These are phyloP conservation scores for Nesometra sesokonis DNA, from an alignment of 35 echinoderm and acorn worm genomes.

Conservation along the genomic window DNA sequence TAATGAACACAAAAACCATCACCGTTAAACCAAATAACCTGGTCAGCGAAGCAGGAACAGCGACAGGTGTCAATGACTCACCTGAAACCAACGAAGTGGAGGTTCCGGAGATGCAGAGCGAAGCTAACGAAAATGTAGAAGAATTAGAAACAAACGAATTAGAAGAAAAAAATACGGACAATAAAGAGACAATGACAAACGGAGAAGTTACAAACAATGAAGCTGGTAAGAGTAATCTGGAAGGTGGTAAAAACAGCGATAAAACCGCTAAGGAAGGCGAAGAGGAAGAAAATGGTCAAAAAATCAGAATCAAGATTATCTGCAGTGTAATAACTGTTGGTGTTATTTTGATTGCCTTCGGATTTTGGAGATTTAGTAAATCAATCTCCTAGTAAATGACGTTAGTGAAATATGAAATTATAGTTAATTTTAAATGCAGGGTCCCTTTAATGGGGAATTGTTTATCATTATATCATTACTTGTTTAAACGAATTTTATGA, in stretches of 20 bases:
- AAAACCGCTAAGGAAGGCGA: too few species aligned
- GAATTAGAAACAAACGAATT: not conserved
- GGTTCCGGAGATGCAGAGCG: too few species aligned
- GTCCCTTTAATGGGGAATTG: too few species aligned
- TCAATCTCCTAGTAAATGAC: too few species aligned
- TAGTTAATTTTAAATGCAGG: too few species aligned
- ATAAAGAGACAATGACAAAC: not conserved
- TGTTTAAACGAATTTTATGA: too few species aligned
- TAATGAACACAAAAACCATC: not conserved
- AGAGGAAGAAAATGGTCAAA: too few species aligned
- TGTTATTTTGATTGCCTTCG: not conserved
- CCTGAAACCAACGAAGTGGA: not conserved
- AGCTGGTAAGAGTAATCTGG: not conserved
- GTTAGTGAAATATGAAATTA: too few species aligned
- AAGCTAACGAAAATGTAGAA: too few species aligned
- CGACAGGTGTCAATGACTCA: not conserved
- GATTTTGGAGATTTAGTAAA: not conserved
- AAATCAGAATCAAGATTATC: not conserved
- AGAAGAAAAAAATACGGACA: not conserved
- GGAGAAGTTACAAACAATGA: not conserved
- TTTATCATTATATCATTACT: too few species aligned
- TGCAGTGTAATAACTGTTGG: not conserved
- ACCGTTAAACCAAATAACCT: not conserved
- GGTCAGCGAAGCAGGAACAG: not conserved
- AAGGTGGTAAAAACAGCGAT: too few species aligned